Evolutionary conservation across 2,113 vertebrate species (phyloP).

Genomic region (Solenodon paradoxus): DNA sequence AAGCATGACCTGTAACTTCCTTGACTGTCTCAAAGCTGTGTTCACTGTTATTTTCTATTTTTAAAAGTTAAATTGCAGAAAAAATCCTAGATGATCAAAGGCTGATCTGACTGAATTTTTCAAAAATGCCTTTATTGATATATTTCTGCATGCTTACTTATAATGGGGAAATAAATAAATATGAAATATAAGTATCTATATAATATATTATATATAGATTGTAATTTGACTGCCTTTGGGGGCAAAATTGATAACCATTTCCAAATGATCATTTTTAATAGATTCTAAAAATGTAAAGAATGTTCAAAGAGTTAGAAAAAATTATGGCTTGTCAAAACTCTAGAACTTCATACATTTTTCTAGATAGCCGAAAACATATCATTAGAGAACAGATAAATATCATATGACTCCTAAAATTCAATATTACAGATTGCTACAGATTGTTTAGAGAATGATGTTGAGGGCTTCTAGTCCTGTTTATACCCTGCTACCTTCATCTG

Average conservation of each 20-base stretch:
- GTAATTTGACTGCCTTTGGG: neutral
- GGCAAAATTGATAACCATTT: neutral
- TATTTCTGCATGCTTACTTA: neutral
- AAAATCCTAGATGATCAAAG: neutral
- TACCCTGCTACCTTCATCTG: neutral
- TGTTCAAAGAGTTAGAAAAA: neutral
- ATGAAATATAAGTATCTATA: neutral
- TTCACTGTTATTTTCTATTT: slow-evolving; percentile 9
- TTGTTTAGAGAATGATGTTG: neutral
- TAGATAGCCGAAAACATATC: neutral
- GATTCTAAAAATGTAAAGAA: neutral
- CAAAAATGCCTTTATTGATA: neutral
- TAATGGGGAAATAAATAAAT: neutral
- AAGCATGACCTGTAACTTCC: neutral
- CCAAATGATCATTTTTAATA: neutral
- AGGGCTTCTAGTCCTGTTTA: neutral
- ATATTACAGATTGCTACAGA: neutral
- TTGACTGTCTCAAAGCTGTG: neutral
- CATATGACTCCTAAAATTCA: neutral
- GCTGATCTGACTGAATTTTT: neutral
- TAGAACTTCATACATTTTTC: neutral
- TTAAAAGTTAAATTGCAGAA: neutral
- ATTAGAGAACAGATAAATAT: neutral
- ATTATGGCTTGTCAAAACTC: neutral
- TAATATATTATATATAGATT: neutral